Conservation (phyloP, 1,140 invertebrate species). For the Carposina sasakii region DNA sequence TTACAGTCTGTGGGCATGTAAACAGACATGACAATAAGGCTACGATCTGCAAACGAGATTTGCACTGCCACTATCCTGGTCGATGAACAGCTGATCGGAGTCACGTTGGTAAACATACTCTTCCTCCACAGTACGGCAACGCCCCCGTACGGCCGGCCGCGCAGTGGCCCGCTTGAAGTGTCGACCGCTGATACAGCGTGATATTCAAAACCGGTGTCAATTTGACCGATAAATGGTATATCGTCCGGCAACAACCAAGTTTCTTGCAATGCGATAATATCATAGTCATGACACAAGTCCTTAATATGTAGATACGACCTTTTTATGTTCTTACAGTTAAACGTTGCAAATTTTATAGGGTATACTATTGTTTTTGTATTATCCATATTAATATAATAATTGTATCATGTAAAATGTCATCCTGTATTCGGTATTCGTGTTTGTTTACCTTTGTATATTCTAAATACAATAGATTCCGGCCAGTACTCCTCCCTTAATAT, state of each 20-base stretch:
- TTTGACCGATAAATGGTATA: background rate
- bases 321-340: background rate
- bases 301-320: background rate
- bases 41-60: background rate
- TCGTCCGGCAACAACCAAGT: no score
- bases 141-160: background rate
- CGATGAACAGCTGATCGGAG: background rate
- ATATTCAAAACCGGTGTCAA: background rate
- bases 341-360: background rate
- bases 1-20: background rate
- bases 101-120: background rate
- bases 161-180: background rate
- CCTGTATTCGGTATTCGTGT: no score
- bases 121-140: background rate
- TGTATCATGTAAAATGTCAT: no score
- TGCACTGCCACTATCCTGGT: background rate
- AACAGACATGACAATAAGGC: background rate
- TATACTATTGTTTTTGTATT: no score
- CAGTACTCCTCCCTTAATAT: no score
- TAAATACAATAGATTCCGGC: no score
- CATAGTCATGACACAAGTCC: background rate
- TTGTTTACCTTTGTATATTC: no score
- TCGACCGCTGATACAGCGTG: background rate
- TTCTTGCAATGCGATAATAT: background rate
- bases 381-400: no score